phyloP scores from a whole-genome alignment of 2,888 invertebrate genomes.

The Stegana nigrithorax region DNA sequence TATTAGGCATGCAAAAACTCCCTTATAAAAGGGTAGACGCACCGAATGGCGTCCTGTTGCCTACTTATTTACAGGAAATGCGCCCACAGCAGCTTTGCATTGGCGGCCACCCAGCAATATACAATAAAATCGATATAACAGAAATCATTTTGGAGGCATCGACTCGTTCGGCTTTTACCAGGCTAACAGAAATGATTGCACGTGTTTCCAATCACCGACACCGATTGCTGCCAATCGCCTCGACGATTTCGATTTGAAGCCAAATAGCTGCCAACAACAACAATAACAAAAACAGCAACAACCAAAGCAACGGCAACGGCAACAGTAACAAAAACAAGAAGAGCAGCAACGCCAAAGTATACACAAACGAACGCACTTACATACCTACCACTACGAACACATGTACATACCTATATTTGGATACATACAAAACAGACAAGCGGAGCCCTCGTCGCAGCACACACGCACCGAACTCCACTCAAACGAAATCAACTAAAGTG shows the following conservation, averaged over 20 bases:
- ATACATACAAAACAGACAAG: no score
- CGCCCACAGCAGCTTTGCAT: no score
- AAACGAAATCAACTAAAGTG: background rate
- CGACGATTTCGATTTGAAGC: constrained; percentile 43
- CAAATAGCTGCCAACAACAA: constrained; percentile 28
- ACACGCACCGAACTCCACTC: constrained; percentile 21
- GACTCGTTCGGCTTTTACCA: constrained; percentile 63
- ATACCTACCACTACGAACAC: background rate
- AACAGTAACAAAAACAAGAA: constrained; percentile 5
- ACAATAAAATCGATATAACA: constrained; percentile 60
- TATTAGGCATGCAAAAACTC: no score
- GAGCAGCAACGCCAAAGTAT: no score
- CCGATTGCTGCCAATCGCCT: constrained; percentile 43
- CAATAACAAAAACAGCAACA: background rate
- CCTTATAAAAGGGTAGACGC: no score
- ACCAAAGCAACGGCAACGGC: background rate
- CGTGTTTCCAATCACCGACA: constrained; percentile 40
- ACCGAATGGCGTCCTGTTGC: no score
- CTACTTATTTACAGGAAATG: no score
- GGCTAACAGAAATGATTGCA: constrained; percentile 47
- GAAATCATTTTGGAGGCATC: constrained; percentile 57
- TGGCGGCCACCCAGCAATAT: no score
- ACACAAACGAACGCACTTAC: constrained; percentile 39
- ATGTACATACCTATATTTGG: background rate
- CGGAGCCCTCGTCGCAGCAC: no score